Evolutionary conservation across 2,113 vertebrate genomes (phyloP).

Genomic region (Coptodon rendalli): DNA sequence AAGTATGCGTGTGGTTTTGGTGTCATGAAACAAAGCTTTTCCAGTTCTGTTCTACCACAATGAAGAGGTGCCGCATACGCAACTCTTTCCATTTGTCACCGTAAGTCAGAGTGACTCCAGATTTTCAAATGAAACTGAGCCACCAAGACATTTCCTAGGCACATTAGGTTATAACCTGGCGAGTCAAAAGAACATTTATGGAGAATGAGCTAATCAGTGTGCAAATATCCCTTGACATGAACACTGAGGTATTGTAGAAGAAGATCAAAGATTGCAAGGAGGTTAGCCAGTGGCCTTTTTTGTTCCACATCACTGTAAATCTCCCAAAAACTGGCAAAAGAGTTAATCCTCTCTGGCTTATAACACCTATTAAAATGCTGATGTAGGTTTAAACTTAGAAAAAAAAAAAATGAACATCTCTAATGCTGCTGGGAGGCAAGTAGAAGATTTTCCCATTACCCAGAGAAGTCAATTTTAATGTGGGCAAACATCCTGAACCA

Average conservation of each 20-base stretch:
- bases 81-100: conserved; percentile 45
- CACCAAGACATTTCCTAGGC: conserved; percentile 6
- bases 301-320: conserved; percentile 2
- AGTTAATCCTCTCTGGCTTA: background rate
- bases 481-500: background rate
- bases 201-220: conserved; percentile 25
- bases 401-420: background rate
- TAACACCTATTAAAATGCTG: conserved; percentile 6
- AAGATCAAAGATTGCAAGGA: background rate
- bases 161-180: background rate
- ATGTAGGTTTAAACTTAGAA: background rate
- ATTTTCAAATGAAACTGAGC: background rate
- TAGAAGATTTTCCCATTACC: background rate
- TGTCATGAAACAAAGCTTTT: conserved; percentile 27
- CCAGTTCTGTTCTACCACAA: conserved; percentile 1
- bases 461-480: background rate
- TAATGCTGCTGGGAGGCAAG: background rate
- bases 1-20: conserved; percentile 3
- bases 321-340: background rate
- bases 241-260: background rate
- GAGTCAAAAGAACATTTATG: conserved; percentile 3
- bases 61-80: conserved; percentile 9
- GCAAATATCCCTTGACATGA: background rate
- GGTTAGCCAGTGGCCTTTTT: conserved; percentile 33
- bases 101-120: background rate